These are phyloP conservation scores for Thymelicus acteon DNA, from an alignment of 2,888 invertebrate species.

Conservation along the genomic window DNA sequence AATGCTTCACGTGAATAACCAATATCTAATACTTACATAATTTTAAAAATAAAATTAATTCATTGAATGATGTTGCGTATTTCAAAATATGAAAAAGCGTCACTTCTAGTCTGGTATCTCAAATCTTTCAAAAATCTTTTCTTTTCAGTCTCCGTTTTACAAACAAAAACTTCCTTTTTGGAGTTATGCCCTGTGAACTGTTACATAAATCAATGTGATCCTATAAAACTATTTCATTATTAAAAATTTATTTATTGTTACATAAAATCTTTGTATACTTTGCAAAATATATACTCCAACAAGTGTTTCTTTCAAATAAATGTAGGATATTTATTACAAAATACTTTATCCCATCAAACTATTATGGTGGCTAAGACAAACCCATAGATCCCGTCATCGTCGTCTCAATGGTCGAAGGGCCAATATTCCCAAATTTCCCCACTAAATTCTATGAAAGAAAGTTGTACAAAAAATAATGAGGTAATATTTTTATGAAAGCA, in stretches of 20 bases:
- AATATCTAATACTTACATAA: not conserved
- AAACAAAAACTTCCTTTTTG: no score
- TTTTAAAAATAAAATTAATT: not conserved
- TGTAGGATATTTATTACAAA: constrained; percentile 6
- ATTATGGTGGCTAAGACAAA: constrained; percentile 14
- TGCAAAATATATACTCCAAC: not conserved
- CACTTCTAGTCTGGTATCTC: no score
- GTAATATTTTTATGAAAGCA: constrained; percentile 65
- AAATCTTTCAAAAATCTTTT: no score
- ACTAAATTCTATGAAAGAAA: constrained; percentile 56
- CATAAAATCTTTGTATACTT: not conserved
- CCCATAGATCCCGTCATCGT: constrained; percentile 34
- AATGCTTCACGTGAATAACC: not conserved
- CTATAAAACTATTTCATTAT: no score
- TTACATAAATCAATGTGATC: no score
- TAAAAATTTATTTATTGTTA: no score
- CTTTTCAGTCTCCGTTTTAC: no score
- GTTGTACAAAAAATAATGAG: constrained; percentile 65
- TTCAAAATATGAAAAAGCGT: no score
- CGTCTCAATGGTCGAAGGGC: constrained; percentile 26
- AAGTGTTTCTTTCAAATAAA: not conserved
- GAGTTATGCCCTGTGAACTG: no score
- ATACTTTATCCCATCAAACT: constrained; percentile 14
- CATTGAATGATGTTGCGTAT: not conserved
- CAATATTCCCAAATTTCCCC: constrained; percentile 52